Percentiles rank a stretch among this genome's conserved stretches.
phyloP scores from a whole-genome alignment of 2,888 invertebrate species.

The Epinotia nisella region DNA sequence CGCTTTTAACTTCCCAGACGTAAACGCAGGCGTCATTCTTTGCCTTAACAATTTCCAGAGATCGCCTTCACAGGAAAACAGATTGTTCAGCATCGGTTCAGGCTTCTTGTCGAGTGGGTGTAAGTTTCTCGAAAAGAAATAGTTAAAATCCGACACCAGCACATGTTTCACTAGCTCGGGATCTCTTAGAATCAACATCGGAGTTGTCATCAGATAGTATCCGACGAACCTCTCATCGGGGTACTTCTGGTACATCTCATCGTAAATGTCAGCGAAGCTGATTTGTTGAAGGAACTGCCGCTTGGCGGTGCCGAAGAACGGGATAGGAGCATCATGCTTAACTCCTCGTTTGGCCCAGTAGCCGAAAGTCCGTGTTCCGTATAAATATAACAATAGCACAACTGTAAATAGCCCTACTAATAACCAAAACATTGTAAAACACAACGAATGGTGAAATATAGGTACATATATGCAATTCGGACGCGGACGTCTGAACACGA shows the following conservation, averaged over 20 bases:
- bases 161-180: conserved; percentile 22
- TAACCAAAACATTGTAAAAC: conserved; percentile 7
- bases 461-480: too few relatives aligned
- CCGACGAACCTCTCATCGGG: conserved; percentile 65
- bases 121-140: conserved; percentile 20
- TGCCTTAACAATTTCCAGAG: conserved; percentile 47
- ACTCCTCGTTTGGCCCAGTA: conserved; percentile 62
- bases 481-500: too few relatives aligned
- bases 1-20: conserved; percentile 43
- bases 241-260: conserved; percentile 62
- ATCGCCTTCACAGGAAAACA: conserved; percentile 47
- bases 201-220: conserved; percentile 22
- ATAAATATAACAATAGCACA: conserved; percentile 54
- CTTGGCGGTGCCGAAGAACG: conserved; percentile 58
- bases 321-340: conserved; percentile 60
- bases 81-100: conserved; percentile 44
- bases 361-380: conserved; percentile 58
- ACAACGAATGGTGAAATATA: neutral
- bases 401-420: conserved; percentile 12
- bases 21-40: conserved; percentile 45
- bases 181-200: conserved; percentile 15
- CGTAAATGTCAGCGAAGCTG: conserved; percentile 57
- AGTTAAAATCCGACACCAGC: conserved; percentile 16
- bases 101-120: conserved; percentile 22
- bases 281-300: conserved; percentile 52